Conservation (phyloP, 2,113 vertebrate species). For the Petromus typicus region DNA sequence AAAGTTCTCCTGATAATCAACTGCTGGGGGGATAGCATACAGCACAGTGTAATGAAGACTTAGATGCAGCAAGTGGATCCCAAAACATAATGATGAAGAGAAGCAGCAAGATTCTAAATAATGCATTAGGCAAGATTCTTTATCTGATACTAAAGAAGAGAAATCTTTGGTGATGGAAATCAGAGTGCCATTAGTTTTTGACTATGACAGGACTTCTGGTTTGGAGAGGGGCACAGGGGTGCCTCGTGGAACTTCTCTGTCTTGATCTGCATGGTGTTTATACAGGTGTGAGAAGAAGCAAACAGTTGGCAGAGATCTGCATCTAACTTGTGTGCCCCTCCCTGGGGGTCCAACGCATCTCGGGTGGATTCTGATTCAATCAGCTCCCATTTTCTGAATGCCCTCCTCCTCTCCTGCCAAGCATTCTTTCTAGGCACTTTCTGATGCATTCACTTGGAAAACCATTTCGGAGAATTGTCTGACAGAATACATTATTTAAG, state of each 20-base stretch:
- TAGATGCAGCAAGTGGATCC: not conserved
- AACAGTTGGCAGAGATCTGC: not conserved
- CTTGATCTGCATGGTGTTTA: not conserved
- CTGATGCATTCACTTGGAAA: conserved; percentile 75
- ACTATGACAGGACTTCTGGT: not conserved
- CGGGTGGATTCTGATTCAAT: not conserved
- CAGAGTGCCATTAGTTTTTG: not conserved
- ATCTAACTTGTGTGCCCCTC: not conserved
- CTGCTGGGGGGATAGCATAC: not conserved
- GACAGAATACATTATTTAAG: conserved; percentile 72
- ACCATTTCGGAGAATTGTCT: conserved; percentile 70
- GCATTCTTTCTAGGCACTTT: conserved; percentile 66
- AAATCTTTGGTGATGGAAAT: not conserved
- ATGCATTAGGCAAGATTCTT: fast-evolving
- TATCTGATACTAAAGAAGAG: not conserved
- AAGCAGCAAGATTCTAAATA: not conserved
- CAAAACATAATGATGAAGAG: not conserved
- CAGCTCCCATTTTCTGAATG: conserved; percentile 14
- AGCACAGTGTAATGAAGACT: not conserved
- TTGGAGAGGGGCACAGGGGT: not conserved
- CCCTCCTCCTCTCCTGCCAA: not conserved
- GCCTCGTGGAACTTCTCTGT: not conserved
- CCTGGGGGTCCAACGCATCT: not conserved
- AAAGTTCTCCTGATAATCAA: not conserved
- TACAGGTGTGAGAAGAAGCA: not conserved